Base-by-base conservation (phyloP, 2,888 invertebrate genomes). In the Iphiclides podalirius region DNA sequence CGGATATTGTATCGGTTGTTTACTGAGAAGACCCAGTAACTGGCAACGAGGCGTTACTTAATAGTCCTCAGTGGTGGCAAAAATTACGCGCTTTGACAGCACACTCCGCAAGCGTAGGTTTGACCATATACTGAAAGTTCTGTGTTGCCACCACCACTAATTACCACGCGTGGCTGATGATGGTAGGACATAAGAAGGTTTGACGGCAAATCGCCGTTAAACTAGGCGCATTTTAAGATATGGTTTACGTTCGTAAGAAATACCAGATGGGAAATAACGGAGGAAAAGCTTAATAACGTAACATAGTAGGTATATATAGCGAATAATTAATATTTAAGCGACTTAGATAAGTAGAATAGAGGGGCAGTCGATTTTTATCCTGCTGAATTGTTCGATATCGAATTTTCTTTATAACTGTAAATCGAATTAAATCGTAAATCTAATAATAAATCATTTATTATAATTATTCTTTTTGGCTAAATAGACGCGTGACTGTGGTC, bases 321-420 rank as follows among this genome's bases (percentile, higher is more conserved):
- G 20, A n/a, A 20, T 20, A 20, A 6, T 3, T 20, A 20, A 20
- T n/a, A n/a, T 4, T 6, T 20, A 20, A 20, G 20, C 6, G 31
- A 11, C 12, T 12, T 31, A 31, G 12, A 4, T 20, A 20, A 31
- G n/a, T 31, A 31, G n/a, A 11, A 31, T 31, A 31, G 31, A n/a
- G n/a, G 2, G n/a, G 31, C 31, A 31, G 31, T 31, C 11, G 31
- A 31, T 31, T 11, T 3, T 12, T 2, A 31, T 31, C 39, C 39
- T 26, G 39, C 39, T 39, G 8, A 17, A 20, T 37, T 12, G 28
- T 40, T 40, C 28, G 40, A 40, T 11, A 11, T 26, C 31, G 28
- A 40, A 40, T 40, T 40, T 40, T 31, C 40, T 26, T 40, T 40
- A 12, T 40, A 40, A 40, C 28, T 40, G 31, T 40, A 40, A 40